Evolutionary conservation across 2,888 invertebrate species (phyloP).

Genomic region (Ormyrus pomaceus): DNA sequence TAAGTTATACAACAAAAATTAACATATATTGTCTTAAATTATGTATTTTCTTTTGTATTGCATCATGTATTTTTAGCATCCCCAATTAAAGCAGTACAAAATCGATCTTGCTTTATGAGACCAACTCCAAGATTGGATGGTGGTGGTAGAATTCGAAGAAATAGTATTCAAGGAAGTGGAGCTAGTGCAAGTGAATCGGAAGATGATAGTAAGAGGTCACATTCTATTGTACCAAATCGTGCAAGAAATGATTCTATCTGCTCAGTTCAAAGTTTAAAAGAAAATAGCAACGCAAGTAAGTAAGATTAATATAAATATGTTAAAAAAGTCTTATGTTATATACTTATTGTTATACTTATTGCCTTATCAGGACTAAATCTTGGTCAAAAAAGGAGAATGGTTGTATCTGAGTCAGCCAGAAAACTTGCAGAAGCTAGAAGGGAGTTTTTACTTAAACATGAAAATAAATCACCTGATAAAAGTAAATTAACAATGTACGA

Average conservation of each 20-base stretch:
- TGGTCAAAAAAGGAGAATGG: constrained; percentile 66
- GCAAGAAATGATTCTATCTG: constrained; percentile 77
- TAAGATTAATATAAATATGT: constrained; percentile 41
- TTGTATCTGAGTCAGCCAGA: constrained; percentile 76
- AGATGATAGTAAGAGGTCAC: constrained; percentile 77
- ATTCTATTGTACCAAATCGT: constrained; percentile 61
- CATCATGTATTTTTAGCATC: constrained; percentile 72
- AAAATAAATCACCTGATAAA: constrained; percentile 79
- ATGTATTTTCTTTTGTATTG: too few species aligned
- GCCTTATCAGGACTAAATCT: background rate
- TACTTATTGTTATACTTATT: background rate
- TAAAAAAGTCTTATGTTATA: background rate
- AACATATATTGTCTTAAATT: too few species aligned
- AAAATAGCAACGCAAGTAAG: constrained; percentile 49
- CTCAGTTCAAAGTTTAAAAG: constrained; percentile 74
- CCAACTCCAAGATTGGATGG: constrained; percentile 83
- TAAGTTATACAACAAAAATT: background rate
- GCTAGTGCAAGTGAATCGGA: constrained; percentile 83
- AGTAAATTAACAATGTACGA: constrained; percentile 91
- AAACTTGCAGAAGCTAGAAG: constrained; percentile 78
- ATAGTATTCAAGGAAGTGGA: constrained; percentile 78
- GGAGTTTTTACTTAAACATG: constrained; percentile 77
- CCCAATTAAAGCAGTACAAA: constrained; percentile 78
- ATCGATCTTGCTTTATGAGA: constrained; percentile 80
- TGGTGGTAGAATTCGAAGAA: constrained; percentile 77